phyloP scores from a whole-genome alignment of 2,888 invertebrate species.

The Microplitis deprimator region DNA sequence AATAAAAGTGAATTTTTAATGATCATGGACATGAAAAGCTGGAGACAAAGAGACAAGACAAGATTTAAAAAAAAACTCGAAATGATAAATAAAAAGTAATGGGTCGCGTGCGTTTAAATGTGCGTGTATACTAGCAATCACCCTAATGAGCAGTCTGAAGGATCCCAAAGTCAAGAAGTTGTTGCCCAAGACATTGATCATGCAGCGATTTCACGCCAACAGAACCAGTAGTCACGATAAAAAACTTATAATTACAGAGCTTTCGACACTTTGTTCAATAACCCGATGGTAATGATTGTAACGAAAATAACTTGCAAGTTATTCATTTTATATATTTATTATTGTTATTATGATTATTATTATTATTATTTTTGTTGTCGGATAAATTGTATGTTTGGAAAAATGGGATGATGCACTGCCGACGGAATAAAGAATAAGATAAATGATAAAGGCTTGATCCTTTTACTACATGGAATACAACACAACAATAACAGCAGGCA shows the following conservation, averaged over 20 bases:
- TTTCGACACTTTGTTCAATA: conserved; percentile 11
- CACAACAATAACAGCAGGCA: not conserved
- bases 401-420: conserved; percentile 6
- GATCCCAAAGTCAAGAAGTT: conserved; percentile 24
- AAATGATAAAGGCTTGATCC: conserved; percentile 9
- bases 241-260: conserved; percentile 2
- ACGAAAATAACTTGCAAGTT: not conserved
- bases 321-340: not conserved
- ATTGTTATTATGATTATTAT: not conserved
- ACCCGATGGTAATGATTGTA: not conserved
- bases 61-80: conserved; percentile 6
- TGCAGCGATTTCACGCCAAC: conserved; percentile 13
- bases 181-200: conserved; percentile 10
- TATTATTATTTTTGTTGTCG: too few species aligned
- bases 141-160: conserved; percentile 34
- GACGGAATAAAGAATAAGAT: conserved; percentile 8
- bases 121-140: conserved; percentile 37
- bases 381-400: not conserved
- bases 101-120: conserved; percentile 33
- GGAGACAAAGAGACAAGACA: not conserved
- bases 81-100: not conserved
- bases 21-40: too few species aligned
- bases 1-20: too few species aligned
- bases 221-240: conserved; percentile 17
- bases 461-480: not conserved